phyloP scores from a whole-genome alignment of 1,140 invertebrate genomes.

The Pantala flavescens region DNA sequence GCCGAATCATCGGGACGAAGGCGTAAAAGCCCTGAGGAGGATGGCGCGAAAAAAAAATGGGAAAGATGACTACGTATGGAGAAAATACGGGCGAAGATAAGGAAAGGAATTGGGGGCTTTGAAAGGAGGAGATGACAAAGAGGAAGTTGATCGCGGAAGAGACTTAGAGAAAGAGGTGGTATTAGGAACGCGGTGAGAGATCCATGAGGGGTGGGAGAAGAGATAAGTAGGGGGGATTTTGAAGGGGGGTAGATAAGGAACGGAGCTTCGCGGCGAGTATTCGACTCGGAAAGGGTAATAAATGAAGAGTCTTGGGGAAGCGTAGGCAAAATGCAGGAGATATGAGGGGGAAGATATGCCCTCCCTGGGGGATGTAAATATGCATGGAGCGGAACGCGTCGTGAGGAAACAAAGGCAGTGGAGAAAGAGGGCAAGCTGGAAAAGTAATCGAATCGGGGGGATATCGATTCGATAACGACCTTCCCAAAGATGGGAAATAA shows the following conservation, averaged over 20 bases:
- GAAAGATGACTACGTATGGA: not conserved
- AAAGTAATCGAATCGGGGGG: no score
- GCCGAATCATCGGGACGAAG: not conserved
- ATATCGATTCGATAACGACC: no score
- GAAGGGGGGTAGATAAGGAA: not conserved
- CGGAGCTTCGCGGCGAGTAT: not conserved
- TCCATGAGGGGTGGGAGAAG: not conserved
- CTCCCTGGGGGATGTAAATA: no score
- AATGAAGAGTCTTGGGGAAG: not conserved
- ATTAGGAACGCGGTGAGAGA: not conserved
- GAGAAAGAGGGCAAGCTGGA: no score
- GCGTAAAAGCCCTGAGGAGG: not conserved
- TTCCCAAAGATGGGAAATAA: no score
- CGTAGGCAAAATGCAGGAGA: no score
- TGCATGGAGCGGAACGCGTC: no score
- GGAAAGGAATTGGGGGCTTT: not conserved
- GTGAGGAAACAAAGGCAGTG: no score
- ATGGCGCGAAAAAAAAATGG: not conserved
- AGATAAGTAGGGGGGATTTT: not conserved
- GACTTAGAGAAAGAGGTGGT: not conserved
- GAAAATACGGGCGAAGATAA: not conserved
- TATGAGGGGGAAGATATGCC: no score
- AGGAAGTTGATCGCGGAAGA: not conserved
- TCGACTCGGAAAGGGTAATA: not conserved
- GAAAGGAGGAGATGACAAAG: not conserved